Evolutionary conservation across 2,113 vertebrate species (phyloP), one percentile per base, ranked within the genome.

Genomic region (Pelecanoides urinatrix): DNA sequence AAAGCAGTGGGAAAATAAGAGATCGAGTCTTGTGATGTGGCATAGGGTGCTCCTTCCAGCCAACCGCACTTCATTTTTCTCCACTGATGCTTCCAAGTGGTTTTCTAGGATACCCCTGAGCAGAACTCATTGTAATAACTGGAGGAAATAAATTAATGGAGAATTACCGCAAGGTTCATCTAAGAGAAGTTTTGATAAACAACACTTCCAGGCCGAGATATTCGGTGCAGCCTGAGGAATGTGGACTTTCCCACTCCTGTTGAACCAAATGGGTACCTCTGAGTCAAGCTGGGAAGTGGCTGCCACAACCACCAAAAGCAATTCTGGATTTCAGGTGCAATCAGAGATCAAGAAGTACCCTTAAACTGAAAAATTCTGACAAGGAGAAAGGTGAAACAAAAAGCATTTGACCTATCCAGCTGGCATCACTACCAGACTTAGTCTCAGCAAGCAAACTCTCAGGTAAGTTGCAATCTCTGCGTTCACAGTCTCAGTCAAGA

Each of bases 41-140:
- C 66, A 11, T 10, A 62, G 88, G 80, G 44, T 75, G 86, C 83
- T 97, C 92, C 89, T 90, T 96, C 90, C 92, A 95, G 95, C 89
- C 96, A 97, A 95, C 94, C 91, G 10, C 96, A 94, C 94, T 94
- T 97, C 92, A 85, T 96, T 97, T 92, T 93, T 91, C 77, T 58
- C 66, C 71, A 2, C 58, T 66, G 96, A 4, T 72, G 83, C 73
- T 95, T 96, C 95, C 95, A 97, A 97, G 86, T 91, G 86, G 95
- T 97, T 97, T 97, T 94, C 95, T 78, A 96, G 95, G 96, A 97
- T 94, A 95, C 92, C 96, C 95, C 88, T 87, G 89, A 95, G 94
- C 97, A 97, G 89, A 96, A 92, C 94, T 97, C 97, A 97, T 97
- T 97, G 92, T 95, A 97, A 97, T 97, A 97, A 97, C 95, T 92